Base-by-base conservation (phyloP, 1,140 invertebrate genomes). In the Seison nebaliae region DNA sequence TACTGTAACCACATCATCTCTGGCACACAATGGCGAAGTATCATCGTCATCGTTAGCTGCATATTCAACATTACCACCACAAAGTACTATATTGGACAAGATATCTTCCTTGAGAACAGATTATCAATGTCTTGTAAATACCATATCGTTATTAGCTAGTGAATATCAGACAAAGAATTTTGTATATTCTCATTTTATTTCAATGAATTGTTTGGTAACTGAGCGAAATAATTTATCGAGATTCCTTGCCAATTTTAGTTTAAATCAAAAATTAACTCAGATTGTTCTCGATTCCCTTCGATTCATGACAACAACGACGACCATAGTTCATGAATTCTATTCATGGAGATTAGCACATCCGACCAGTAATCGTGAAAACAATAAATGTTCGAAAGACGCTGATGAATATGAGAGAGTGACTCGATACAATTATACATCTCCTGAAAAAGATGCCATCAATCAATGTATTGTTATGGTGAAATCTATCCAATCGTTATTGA, bases 381-480 rank as follows among this genome's bases (percentile, higher is more conserved):
- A 79, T 44, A 70, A 79, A 47, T 96, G 88, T 53, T 86, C 86
- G 1, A 65, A 69, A 14, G 81, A 93, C 53, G 86, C 86, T n/a
- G 88, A 96, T 62, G 84, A 94, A 62, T 98, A 98, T 59, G 91
- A 96, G 65, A 67, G 84, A 58, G 76, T 86, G 1, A 96, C 86
- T 1, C 67, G 81, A 15, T 96, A 94, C 60, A 98, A 98, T 61
- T 98, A 96, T 54, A 76, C 73, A 6, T 74, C 77, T 17, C 80
- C 86, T 50, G 91, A 98, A 62, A 96, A 96, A 56, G 86, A 86
- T 63, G 84, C 84, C 5, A 62, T 98, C 24, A 88, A 98, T 46
- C 84, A 96, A 65, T 76, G 93, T 0, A 91, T 96, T 47, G 81
- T 86, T 1, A 94, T 96, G 84, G 91, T 96, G 45, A 98, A 96